phyloP scores from a whole-genome alignment of 2,888 invertebrate genomes.

The Drosophila yooni region DNA sequence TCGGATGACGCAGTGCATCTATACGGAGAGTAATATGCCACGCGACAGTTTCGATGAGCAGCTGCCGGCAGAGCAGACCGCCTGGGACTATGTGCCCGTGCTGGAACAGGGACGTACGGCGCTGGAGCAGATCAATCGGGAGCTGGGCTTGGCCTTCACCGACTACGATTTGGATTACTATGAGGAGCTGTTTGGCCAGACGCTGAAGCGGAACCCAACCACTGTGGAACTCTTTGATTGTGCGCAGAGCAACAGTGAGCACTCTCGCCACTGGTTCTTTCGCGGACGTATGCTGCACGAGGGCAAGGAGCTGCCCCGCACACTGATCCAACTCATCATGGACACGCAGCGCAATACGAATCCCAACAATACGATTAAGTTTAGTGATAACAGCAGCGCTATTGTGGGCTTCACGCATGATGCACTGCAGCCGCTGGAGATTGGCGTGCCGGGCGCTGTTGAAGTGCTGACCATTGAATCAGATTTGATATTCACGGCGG shows the following conservation, averaged over 20 bases:
- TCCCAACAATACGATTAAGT: constrained; percentile 97
- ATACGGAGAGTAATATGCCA: constrained; percentile 88
- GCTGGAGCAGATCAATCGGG: constrained; percentile 91
- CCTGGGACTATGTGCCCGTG: constrained; percentile 94
- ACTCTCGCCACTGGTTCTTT: constrained; percentile 99
- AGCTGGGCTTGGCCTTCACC: constrained; percentile 95
- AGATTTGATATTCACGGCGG: constrained; percentile 98
- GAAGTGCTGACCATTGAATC: constrained; percentile 88
- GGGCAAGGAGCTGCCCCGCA: constrained; percentile 90
- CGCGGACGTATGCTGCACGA: constrained; percentile 95
- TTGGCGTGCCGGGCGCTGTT: constrained; percentile 87
- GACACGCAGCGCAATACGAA: constrained; percentile 94
- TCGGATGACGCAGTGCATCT: constrained; percentile 96
- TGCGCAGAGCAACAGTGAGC: constrained; percentile 99
- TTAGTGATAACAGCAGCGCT: constrained; percentile 98
- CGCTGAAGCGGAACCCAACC: constrained; percentile 95
- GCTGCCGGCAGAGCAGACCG: constrained; percentile 88
- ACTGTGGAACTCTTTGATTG: constrained; percentile 99
- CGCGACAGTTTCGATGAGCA: constrained; percentile 89
- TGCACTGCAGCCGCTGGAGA: constrained; percentile 88
- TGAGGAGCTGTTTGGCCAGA: constrained; percentile 92
- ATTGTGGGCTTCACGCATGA: constrained; percentile 92
- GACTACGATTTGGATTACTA: constrained; percentile 97
- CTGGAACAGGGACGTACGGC: constrained; percentile 91
- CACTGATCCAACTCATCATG: constrained; percentile 96